Evolutionary conservation across 1,140 invertebrate species (phyloP), one percentile per base, ranked within the genome.

Genomic region (Drosophila sucinea): DNA sequence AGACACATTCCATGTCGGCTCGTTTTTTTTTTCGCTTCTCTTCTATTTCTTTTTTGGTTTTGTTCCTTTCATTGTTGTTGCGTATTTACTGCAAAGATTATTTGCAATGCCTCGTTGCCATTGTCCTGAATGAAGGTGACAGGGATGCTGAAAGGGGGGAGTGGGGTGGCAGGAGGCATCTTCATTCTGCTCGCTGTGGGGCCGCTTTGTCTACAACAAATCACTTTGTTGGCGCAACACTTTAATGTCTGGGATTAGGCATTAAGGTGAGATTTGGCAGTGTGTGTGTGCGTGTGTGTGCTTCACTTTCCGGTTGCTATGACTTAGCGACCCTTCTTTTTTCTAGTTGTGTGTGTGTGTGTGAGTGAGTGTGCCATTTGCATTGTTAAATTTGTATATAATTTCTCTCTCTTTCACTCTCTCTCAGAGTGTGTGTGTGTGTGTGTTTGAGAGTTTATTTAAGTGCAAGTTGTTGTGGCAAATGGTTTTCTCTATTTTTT

Each of bases 51-150:
- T 60, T 60, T 58, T 60, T 56, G 8, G 35, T 65, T 17, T 38
- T 25, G 3, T 8, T 70, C 2, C 44, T 8, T 51, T 55, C 70
- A 57, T 66, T 75, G 67, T 69, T 74, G 81, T 71, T 87, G 73
- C 76, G 84, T 83, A 87, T 87, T 89, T 81, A 84, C 84, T 89
- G 83, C 83, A 87, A 89, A 90, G 84, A 89, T 89, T 89, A 89
- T 89, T 89, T 90, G 84, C 85, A 89, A 81, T 90, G 81, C 77
- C 77, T 69, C 69, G 84, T 73, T 78, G 67, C 77, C 76, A 75
- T 75, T 80, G 84, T 27, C 25, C 44, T 80, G 69, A 60, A 69
- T 70, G 74, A 70, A 65, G 74, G 74, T 65, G 72, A 60, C 68
- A 55, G 29, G 7, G 5, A 35, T 32, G 78, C 57, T 62, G 73